These are phyloP conservation scores for Dissostichus mawsoni DNA, from an alignment of 2,113 vertebrate genomes.

Conservation along the genomic window DNA sequence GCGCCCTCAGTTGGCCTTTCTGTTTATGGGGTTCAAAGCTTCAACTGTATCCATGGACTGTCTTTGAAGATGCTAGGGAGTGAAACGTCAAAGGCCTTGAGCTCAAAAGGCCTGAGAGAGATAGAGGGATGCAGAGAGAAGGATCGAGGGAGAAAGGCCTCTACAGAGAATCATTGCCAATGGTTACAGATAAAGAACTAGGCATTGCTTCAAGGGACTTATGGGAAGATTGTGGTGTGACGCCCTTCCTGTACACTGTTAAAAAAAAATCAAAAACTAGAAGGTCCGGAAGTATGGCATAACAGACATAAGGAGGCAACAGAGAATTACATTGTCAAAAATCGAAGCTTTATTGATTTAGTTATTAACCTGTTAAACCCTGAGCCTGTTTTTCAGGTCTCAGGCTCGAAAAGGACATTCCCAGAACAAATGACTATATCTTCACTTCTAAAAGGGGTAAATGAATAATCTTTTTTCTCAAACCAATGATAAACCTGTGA, in stretches of 20 bases:
- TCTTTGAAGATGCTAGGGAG: background rate
- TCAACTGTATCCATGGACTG: background rate
- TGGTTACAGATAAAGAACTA: background rate
- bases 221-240: background rate
- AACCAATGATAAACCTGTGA: too few species aligned
- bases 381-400: too few species aligned
- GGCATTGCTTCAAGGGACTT: background rate
- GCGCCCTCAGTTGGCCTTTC: background rate
- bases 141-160: background rate
- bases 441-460: too few species aligned
- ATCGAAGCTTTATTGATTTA: background rate
- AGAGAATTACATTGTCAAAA: background rate
- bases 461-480: too few species aligned
- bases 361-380: background rate
- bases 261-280: background rate
- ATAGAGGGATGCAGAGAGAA: background rate
- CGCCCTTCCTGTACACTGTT: background rate
- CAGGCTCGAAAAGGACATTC: too few species aligned
- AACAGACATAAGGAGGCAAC: background rate
- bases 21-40: conserved; percentile 14
- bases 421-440: too few species aligned
- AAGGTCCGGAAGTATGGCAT: background rate
- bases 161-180: background rate
- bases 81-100: conserved; percentile 1
- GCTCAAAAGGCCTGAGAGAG: background rate